Conservation (phyloP, 2,888 invertebrate species). For the Orgyia antiqua region DNA sequence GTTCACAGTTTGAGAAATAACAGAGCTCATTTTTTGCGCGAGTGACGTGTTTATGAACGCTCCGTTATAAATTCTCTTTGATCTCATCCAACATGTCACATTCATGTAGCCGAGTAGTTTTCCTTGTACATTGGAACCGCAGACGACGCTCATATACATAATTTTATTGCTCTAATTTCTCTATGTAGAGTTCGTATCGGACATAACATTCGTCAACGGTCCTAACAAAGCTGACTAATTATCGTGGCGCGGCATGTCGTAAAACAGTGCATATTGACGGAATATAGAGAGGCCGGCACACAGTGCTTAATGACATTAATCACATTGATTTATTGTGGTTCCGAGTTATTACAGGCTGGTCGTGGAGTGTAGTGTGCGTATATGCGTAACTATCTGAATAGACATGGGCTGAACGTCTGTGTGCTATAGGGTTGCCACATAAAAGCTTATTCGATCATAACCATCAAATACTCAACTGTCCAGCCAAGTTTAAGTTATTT, state of each 20-base stretch:
- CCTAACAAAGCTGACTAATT: slow-evolving; percentile 78
- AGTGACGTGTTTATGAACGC: slow-evolving; percentile 66
- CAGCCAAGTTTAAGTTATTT: too few relatives aligned
- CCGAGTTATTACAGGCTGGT: slow-evolving; percentile 78
- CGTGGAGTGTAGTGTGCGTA: slow-evolving; percentile 51
- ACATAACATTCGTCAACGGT: slow-evolving; percentile 59
- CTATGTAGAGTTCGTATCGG: slow-evolving; percentile 37
- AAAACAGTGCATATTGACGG: slow-evolving; percentile 79
- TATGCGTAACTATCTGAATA: slow-evolving; percentile 33
- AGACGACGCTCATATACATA: slow-evolving; percentile 39
- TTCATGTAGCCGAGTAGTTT: slow-evolving; percentile 34
- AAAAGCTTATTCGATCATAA: too few relatives aligned
- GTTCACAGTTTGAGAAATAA: slow-evolving; percentile 57
- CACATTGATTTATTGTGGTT: slow-evolving; percentile 79
- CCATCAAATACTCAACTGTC: too few relatives aligned
- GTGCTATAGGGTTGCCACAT: too few relatives aligned
- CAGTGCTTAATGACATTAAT: slow-evolving; percentile 79
- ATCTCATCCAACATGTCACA: slow-evolving; percentile 59
- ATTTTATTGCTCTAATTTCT: slow-evolving; percentile 50
- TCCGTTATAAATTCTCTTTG: slow-evolving; percentile 64
- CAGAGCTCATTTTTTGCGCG: slow-evolving; percentile 71
- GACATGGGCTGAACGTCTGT: slow-evolving; percentile 25
- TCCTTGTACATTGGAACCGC: slow-evolving; percentile 32
- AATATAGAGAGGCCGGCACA: slow-evolving; percentile 78
- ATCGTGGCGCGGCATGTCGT: slow-evolving; percentile 74